Conservation (phyloP, 2,888 invertebrate species). For the Lamellibrachia columna region DNA sequence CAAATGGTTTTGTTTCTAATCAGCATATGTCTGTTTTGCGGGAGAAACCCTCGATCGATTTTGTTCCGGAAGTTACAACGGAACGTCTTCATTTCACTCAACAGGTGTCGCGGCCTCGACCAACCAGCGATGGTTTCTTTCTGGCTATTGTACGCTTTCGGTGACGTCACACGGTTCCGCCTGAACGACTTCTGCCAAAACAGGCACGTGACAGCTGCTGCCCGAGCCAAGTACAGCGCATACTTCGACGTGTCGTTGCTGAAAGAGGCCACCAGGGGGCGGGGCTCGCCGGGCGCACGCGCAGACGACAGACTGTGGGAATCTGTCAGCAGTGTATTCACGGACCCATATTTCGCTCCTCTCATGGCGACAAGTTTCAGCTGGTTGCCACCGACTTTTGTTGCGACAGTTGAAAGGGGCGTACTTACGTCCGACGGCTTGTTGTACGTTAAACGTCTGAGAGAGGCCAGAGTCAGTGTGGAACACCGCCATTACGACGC, state of each 20-base stretch:
- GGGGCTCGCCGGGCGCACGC: too few species aligned
- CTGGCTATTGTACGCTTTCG: too few species aligned
- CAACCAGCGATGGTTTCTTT: not conserved
- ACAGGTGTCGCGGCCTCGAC: not conserved
- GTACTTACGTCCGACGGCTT: conserved; percentile 64
- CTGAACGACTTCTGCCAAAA: too few species aligned
- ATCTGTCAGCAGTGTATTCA: conserved; percentile 41
- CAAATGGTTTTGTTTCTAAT: too few species aligned
- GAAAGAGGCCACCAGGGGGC: too few species aligned
- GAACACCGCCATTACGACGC: conserved; percentile 51
- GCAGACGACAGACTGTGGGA: not conserved
- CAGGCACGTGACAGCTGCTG: too few species aligned
- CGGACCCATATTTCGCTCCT: conserved; percentile 60
- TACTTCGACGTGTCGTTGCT: too few species aligned
- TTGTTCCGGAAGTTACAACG: not conserved
- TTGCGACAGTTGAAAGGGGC: conserved; percentile 65
- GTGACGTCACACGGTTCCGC: too few species aligned
- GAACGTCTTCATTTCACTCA: too few species aligned
- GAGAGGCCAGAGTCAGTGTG: conserved; percentile 52
- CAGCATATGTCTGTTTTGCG: too few species aligned
- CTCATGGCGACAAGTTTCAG: conserved; percentile 55
- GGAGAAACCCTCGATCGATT: conserved; percentile 20
- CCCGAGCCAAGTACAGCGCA: too few species aligned
- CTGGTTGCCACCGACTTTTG: conserved; percentile 58
- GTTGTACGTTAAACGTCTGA: conserved; percentile 61